Evolutionary conservation across 2,797 vertebrate genomes (phyloP).

Genomic region (Rachycentron canadum): DNA sequence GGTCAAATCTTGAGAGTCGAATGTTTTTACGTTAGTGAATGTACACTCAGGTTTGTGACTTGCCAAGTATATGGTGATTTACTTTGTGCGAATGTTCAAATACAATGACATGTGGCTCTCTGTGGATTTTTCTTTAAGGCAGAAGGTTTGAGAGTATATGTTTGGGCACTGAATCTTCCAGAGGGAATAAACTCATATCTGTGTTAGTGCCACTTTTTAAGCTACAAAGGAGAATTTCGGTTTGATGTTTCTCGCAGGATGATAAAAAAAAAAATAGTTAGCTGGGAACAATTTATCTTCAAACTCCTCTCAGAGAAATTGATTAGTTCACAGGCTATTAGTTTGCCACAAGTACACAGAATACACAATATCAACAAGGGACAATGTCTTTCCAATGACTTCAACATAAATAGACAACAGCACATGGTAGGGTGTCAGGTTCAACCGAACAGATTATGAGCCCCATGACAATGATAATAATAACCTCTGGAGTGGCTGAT

Average conservation of each 20-base stretch:
- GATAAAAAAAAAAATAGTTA: neutral
- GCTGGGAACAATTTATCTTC: too few species aligned
- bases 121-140: neutral
- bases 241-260: slow-evolving; percentile 7
- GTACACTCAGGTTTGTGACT: neutral
- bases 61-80: slow-evolving; percentile 7
- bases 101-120: slow-evolving; percentile 1
- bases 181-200: slow-evolving; percentile 1
- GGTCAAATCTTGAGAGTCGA: neutral
- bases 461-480: slow-evolving; percentile 70
- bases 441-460: slow-evolving; percentile 39
- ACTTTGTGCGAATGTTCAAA: slow-evolving; percentile 4
- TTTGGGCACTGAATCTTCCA: slow-evolving; percentile 6
- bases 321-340: neutral
- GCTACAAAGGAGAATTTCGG: neutral
- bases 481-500: slow-evolving; percentile 61
- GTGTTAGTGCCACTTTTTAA: neutral
- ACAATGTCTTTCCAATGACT: slow-evolving; percentile 41
- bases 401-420: slow-evolving; percentile 55
- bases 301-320: neutral
- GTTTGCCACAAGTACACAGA: neutral
- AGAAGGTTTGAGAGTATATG: slow-evolving; percentile 1
- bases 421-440: slow-evolving; percentile 42
- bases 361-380: slow-evolving; percentile 39
- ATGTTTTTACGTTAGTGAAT: neutral